These are phyloP conservation scores for Napeogenes sylphis DNA, from an alignment of 2,888 invertebrate genomes.

Conservation along the genomic window DNA sequence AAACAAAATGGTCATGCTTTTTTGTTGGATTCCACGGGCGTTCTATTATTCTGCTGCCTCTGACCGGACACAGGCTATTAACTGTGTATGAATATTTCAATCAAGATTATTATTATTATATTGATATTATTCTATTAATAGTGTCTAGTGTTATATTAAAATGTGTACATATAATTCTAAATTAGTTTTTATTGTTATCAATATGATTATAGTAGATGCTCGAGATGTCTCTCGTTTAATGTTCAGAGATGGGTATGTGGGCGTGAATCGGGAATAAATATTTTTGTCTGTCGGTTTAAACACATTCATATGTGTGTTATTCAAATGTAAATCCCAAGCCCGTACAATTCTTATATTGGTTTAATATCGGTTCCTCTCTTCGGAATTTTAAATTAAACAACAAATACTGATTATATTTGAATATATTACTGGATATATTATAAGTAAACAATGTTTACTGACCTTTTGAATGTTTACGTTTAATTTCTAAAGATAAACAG, in stretches of 20 bases:
- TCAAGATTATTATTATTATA: too few relatives aligned
- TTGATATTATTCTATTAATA: too few relatives aligned
- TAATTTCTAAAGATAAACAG: constrained; percentile 7
- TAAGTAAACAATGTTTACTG: constrained; percentile 11
- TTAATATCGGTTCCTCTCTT: constrained; percentile 47
- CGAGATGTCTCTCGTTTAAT: too few relatives aligned
- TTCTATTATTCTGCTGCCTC: constrained; percentile 52
- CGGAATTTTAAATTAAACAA: constrained; percentile 37
- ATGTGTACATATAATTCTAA: too few relatives aligned
- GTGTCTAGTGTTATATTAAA: too few relatives aligned
- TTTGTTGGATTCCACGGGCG: constrained; percentile 30
- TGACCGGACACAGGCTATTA: constrained; percentile 40
- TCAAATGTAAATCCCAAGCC: constrained; percentile 31
- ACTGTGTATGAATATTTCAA: constrained; percentile 25
- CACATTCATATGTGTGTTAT: constrained; percentile 55
- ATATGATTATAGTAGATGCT: too few relatives aligned
- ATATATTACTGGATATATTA: constrained; percentile 17
- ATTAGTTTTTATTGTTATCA: too few relatives aligned
- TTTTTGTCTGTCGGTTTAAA: constrained; percentile 60
- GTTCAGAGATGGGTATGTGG: constrained; percentile 36
- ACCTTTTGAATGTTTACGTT: constrained; percentile 14
- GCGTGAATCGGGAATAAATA: constrained; percentile 65
- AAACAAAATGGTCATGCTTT: constrained; percentile 52
- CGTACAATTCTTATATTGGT: constrained; percentile 42
- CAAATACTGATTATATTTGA: constrained; percentile 28